Percentiles rank a stretch among this genome's conserved stretches.
phyloP scores from a whole-genome alignment of 2,113 vertebrate species.

The Misgurnus anguillicaudatus region DNA sequence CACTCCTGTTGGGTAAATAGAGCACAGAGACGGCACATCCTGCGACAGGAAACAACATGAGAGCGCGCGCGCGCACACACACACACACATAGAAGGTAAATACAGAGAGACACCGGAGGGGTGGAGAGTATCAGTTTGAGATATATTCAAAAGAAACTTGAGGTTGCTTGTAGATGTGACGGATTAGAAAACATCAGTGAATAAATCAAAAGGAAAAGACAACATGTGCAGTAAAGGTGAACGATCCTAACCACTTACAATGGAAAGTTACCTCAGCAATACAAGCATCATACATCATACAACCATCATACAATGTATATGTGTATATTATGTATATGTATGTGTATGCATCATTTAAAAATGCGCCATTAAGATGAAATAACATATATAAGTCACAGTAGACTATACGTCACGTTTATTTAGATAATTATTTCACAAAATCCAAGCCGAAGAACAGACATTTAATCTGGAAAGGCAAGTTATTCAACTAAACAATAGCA shows the following conservation, averaged over 20 bases:
- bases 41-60: constrained; percentile 55
- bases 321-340: too few relatives aligned
- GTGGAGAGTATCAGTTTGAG: neutral
- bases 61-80: neutral
- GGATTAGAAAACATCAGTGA: neutral
- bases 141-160: neutral
- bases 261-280: neutral
- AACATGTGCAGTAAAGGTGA: neutral
- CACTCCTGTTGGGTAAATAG: constrained; percentile 38
- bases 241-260: neutral
- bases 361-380: too few relatives aligned
- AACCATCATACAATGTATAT: too few relatives aligned
- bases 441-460: too few relatives aligned
- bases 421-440: too few relatives aligned
- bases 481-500: too few relatives aligned
- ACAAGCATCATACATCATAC: too few relatives aligned
- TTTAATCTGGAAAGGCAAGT: too few relatives aligned
- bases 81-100: constrained; percentile 9
- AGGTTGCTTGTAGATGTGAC: neutral
- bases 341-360: too few relatives aligned
- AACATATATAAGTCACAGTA: too few relatives aligned
- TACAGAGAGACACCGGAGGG: neutral
- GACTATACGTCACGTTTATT: too few relatives aligned
- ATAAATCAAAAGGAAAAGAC: neutral
- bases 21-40: constrained; percentile 45